phyloP scores from a whole-genome alignment of 2,888 invertebrate species.

The Hartigia nigra region DNA sequence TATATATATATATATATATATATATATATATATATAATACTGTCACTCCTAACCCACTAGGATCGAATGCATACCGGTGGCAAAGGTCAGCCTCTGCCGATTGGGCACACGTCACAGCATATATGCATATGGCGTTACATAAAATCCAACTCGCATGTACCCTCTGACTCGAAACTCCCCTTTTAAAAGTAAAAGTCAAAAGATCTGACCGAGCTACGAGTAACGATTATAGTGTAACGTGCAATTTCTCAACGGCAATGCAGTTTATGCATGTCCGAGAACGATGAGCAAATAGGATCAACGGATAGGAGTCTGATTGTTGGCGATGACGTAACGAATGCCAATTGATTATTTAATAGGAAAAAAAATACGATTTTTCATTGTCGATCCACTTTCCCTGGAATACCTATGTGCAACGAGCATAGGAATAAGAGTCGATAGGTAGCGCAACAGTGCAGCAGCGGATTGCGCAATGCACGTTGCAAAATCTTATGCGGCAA shows the following conservation, averaged over 20 bases:
- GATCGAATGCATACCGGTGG: not conserved
- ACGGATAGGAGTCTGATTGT: not conserved
- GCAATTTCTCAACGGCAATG: not conserved
- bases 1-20: not conserved
- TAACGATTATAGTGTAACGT: not conserved
- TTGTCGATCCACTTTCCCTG: not conserved
- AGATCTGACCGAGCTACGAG: not conserved
- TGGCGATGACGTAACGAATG: not conserved
- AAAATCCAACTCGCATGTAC: not conserved
- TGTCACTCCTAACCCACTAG: not conserved
- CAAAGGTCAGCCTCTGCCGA: not conserved
- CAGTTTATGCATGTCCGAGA: not conserved
- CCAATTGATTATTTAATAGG: not conserved
- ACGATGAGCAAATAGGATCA: not conserved
- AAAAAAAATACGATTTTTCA: not conserved
- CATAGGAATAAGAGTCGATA: not conserved
- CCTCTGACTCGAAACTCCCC: not conserved
- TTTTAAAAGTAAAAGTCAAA: not conserved
- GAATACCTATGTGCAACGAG: not conserved
- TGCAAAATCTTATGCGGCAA: constrained; percentile 9
- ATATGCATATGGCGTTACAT: not conserved
- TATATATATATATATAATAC: not conserved
- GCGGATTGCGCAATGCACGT: not conserved
- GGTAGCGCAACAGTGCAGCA: not conserved
- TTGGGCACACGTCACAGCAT: not conserved